Conservation (phyloP, 2,113 vertebrate species). For the Bubalus kerabau region DNA sequence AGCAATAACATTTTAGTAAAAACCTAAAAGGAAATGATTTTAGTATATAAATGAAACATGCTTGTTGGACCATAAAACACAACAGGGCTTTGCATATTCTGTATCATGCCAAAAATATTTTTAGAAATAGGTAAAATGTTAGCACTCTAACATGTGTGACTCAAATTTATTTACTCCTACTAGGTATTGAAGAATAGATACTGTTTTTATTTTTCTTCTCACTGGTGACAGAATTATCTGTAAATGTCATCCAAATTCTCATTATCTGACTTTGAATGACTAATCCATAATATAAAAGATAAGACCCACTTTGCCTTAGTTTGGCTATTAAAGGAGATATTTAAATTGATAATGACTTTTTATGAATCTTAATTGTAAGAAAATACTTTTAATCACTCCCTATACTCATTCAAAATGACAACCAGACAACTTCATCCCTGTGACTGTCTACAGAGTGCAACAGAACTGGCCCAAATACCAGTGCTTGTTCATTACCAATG, state of each 20-base stretch:
- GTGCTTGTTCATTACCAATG: not conserved
- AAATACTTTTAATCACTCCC: conserved; percentile 17
- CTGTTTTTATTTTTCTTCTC: not conserved
- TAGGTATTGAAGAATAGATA: conserved; percentile 12
- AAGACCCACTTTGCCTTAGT: not conserved
- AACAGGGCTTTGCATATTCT: not conserved
- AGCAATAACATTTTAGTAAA: not conserved
- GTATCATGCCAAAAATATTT: not conserved
- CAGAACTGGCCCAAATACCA: conserved; percentile 11
- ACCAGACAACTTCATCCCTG: conserved; percentile 22
- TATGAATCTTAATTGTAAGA: conserved; percentile 22
- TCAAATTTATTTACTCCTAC: not conserved
- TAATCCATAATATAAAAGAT: conserved; percentile 22
- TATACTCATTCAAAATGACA: conserved; percentile 10
- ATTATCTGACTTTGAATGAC: not conserved
- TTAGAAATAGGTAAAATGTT: not conserved
- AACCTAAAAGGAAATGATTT: not conserved
- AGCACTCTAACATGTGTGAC: not conserved
- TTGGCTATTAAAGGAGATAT: not conserved
- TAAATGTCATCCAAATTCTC: conserved; percentile 13
- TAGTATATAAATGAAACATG: not conserved
- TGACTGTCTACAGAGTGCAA: not conserved
- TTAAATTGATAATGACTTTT: conserved; percentile 9
- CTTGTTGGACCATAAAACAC: not conserved
- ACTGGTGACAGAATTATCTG: not conserved